Conservation (phyloP, 2,888 invertebrate genomes). For the Catocala sponsa region DNA sequence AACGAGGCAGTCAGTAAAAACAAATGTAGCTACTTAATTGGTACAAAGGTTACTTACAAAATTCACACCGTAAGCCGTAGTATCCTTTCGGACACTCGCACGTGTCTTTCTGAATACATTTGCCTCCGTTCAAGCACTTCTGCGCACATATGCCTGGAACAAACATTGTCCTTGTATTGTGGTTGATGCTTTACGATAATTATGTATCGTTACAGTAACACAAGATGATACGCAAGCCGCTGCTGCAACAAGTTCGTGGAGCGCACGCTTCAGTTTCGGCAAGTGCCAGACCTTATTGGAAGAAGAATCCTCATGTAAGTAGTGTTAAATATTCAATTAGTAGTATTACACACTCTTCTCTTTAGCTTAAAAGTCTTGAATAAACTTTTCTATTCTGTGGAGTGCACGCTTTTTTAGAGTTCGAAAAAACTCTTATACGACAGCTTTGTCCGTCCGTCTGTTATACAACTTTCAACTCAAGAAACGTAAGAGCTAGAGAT, state of each 20-base stretch:
- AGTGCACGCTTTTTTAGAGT: too few relatives aligned
- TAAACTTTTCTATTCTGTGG: too few relatives aligned
- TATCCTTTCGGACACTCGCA: conserved; percentile 97
- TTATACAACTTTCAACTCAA: too few relatives aligned
- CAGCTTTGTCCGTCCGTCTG: too few relatives aligned
- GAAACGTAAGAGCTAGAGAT: too few relatives aligned
- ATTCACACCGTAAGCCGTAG: conserved; percentile 96
- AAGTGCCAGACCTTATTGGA: conserved; percentile 68
- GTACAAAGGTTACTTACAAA: conserved; percentile 90
- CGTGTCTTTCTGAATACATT: conserved; percentile 97
- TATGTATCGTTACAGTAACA: conserved; percentile 36
- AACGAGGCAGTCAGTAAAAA: too few relatives aligned
- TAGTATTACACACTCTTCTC: too few relatives aligned
- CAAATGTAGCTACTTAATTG: too few relatives aligned
- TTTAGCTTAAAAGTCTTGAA: too few relatives aligned
- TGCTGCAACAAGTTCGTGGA: conserved; percentile 64
- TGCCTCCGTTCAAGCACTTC: conserved; percentile 97
- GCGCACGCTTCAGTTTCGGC: conserved; percentile 59
- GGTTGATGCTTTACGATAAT: too few relatives aligned
- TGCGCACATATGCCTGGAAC: conserved; percentile 95
- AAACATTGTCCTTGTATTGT: conserved; percentile 30
- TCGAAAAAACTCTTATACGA: too few relatives aligned
- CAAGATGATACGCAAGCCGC: conserved; percentile 63
- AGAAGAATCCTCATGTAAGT: conserved; percentile 81
- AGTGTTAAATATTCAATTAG: background rate